Percentiles rank a stretch among this genome's conserved stretches.
phyloP scores from a whole-genome alignment of 53 echinoderm and acorn worm genomes.

The Mesocentrotus franciscanus region DNA sequence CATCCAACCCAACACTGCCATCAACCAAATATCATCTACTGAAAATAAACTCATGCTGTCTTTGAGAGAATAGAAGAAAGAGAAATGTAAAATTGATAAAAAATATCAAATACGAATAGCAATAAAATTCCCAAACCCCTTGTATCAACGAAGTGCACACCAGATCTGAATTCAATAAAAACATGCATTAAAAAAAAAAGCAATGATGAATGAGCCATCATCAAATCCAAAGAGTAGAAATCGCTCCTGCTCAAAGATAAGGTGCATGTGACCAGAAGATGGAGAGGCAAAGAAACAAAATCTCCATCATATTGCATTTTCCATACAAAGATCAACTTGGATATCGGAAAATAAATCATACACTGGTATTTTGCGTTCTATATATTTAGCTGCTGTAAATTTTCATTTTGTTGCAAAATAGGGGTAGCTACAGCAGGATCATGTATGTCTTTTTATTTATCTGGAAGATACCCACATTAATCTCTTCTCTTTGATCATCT shows the following conservation, averaged over 20 bases:
- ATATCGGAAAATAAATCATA: background rate
- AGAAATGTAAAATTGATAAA: background rate
- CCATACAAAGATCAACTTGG: background rate
- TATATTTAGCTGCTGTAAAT: background rate
- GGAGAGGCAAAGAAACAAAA: background rate
- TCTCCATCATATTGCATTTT: conserved; percentile 20
- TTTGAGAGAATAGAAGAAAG: background rate
- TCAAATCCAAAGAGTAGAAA: background rate
- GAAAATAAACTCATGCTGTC: background rate
- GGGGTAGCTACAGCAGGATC: background rate
- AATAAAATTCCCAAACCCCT: background rate
- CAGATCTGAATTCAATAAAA: conserved; percentile 9
- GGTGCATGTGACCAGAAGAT: background rate
- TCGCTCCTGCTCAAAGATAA: background rate
- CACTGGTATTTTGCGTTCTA: background rate
- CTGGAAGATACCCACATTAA: too few relatives aligned
- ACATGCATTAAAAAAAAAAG: too few relatives aligned
- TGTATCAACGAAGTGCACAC: background rate
- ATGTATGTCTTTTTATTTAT: background rate
- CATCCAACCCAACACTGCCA: background rate
- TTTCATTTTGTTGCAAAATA: background rate
- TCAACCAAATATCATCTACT: background rate
- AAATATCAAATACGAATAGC: background rate
- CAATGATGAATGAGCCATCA: background rate
- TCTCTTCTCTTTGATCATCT: too few relatives aligned